A percentile compares a stretch with the other conserved stretches of the same genome.
phyloP scores from a whole-genome alignment of 2,888 invertebrate species.

The Pammene aurita region DNA sequence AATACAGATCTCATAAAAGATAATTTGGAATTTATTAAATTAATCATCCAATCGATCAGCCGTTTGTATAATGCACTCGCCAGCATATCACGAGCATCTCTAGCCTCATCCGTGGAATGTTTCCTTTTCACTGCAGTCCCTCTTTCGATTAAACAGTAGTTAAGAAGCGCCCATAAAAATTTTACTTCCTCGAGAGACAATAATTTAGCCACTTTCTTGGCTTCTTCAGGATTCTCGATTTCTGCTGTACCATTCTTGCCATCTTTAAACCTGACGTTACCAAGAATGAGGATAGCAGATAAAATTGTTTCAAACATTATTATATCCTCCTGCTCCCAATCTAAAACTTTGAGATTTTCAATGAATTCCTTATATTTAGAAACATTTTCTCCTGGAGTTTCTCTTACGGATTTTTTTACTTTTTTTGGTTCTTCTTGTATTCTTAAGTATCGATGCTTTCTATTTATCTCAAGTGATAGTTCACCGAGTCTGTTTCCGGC shows the following conservation, averaged over 20 bases:
- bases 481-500: constrained; percentile 86
- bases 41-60: constrained; percentile 94
- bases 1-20: constrained; percentile 92
- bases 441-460: constrained; percentile 89
- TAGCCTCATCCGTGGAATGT: constrained; percentile 91
- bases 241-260: constrained; percentile 86
- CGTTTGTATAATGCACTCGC: constrained; percentile 93
- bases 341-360: constrained; percentile 85
- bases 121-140: constrained; percentile 86
- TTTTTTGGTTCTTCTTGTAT: constrained; percentile 83
- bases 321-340: constrained; percentile 88
- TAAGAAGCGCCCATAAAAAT: constrained; percentile 92
- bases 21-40: constrained; percentile 92
- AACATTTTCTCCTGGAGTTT: constrained; percentile 86
- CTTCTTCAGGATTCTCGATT: constrained; percentile 88
- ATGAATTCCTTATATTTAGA: constrained; percentile 85
- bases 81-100: constrained; percentile 92
- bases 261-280: constrained; percentile 90
- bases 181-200: constrained; percentile 91
- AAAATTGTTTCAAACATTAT: constrained; percentile 87
- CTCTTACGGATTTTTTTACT: constrained; percentile 85
- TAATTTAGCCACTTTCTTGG: constrained; percentile 88
- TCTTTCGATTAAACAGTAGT: constrained; percentile 91
- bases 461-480: constrained; percentile 86
- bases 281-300: constrained; percentile 89